Evolutionary conservation across 1,140 invertebrate genomes (phyloP).

Genomic region (Tetraneura akinire): DNA sequence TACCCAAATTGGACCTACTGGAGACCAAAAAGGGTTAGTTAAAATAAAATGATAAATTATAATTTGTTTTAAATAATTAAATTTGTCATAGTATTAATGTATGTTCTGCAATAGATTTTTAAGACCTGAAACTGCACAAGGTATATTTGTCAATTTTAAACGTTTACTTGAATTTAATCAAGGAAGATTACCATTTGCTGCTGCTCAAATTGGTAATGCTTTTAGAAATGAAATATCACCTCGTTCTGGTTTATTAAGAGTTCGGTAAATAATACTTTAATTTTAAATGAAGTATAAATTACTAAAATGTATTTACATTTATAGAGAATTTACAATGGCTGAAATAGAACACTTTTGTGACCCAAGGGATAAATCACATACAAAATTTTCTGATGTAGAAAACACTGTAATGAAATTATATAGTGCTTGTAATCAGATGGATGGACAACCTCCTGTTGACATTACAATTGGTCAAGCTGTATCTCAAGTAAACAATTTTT

Average conservation of each 20-base stretch:
- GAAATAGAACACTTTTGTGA: constrained; percentile 99
- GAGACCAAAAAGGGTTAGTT: constrained; percentile 80
- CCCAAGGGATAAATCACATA: constrained; percentile 82
- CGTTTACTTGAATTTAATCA: constrained; percentile 96
- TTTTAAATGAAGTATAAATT: neutral
- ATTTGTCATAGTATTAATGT: too few species aligned
- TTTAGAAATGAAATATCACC: constrained; percentile 99
- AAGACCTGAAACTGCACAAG: constrained; percentile 97
- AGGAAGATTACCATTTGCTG: constrained; percentile 94
- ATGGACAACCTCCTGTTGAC: constrained; percentile 75
- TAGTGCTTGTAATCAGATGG: constrained; percentile 96
- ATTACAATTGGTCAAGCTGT: constrained; percentile 80
- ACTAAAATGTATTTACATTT: constrained; percentile 16
- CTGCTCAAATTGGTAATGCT: constrained; percentile 96
- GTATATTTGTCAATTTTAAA: constrained; percentile 99
- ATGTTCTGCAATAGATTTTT: constrained; percentile 67
- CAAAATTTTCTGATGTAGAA: constrained; percentile 82
- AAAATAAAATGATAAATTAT: neutral
- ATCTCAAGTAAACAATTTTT: constrained; percentile 58
- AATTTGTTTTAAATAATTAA: too few species aligned
- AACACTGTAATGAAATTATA: constrained; percentile 80
- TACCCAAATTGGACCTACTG: constrained; percentile 95
- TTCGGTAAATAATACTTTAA: constrained; percentile 61
- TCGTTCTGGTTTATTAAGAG: constrained; percentile 91
- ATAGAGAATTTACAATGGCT: constrained; percentile 97